Evolutionary conservation across 2,113 vertebrate species (phyloP).

Genomic region (Stegostoma tigrinum): DNA sequence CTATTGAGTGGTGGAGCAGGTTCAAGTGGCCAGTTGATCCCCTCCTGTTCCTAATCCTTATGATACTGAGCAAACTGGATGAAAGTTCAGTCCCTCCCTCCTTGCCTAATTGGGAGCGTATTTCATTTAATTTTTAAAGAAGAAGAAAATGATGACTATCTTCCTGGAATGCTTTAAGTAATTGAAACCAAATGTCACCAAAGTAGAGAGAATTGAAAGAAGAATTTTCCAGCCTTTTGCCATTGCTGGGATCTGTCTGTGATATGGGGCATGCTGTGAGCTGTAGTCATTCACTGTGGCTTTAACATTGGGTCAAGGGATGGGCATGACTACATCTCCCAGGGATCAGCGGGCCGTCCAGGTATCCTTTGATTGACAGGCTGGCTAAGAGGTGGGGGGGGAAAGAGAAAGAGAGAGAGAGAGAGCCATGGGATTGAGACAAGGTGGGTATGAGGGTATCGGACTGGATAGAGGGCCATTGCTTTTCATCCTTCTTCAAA

Average conservation of each 20-base stretch:
- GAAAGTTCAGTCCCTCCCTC: not conserved
- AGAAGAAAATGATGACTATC: not conserved
- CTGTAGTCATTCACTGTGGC: not conserved
- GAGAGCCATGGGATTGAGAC: not conserved
- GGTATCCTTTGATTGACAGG: conserved; percentile 29
- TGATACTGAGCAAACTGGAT: not conserved
- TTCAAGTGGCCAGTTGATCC: no score
- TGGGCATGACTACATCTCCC: not conserved
- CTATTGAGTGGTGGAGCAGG: no score
- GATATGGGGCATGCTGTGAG: not conserved
- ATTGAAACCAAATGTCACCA: not conserved
- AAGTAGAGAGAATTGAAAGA: not conserved
- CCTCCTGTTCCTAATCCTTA: no score
- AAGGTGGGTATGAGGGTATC: not conserved
- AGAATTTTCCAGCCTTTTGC: not conserved
- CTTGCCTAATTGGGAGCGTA: not conserved
- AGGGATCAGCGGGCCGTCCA: not conserved
- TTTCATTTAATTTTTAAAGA: not conserved
- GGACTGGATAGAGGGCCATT: not conserved
- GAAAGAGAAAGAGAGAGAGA: not conserved
- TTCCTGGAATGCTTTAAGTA: not conserved
- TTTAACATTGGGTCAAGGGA: not conserved
- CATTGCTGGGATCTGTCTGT: not conserved
- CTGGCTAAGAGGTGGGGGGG: not conserved
- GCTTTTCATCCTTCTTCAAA: not conserved